Evolutionary conservation across 2,113 vertebrate species (phyloP), one percentile per base, ranked within the genome.

Genomic region (Hydropotes inermis): DNA sequence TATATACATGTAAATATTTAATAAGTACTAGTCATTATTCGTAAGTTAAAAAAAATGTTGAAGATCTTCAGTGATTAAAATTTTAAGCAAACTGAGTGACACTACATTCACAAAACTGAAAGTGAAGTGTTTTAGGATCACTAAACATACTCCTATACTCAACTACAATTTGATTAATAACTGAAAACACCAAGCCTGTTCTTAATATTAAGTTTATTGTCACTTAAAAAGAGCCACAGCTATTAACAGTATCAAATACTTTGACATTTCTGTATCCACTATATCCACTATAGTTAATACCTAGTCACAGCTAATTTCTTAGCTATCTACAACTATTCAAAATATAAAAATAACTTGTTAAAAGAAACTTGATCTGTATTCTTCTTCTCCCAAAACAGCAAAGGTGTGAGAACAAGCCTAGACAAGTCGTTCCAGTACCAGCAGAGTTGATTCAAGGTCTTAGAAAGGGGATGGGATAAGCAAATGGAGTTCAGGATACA

Each of bases 311-410:
- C 3, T 90, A 82, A 79, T 70, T 50, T 96, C 45, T 81, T 54
- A 87, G 87, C 43, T 78, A 94, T 1, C 43, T 82, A 1, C 23
- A 78, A 82, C 74, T 76, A 81, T 27, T 52, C 43, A 91, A 87
- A 86, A 91, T 67, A 88, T 36, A 93, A 93, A 95, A 83, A 64
- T 61, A 95, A 91, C 9, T 83, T 52, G 45, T 67, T 84, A 45
- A 85, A 91, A 85, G 8, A 50, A 96, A 88, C 47, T 36, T 54
- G 70, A 95, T 39, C 39, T 28, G 50, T 36, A 39, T 6, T 78
- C 19, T 7, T 90, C 15, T 39, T 30, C 25, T 36, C 28, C 28
- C 6, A 2, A 21, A 27, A 45, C 1, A 79, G 12, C 23, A 43
- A 87, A 92, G 28, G 3, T 47, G 70, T 79, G 27, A 82, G 25